Evolutionary conservation across 2,888 invertebrate species (phyloP).

Genomic region (Adelognathus sp.): DNA sequence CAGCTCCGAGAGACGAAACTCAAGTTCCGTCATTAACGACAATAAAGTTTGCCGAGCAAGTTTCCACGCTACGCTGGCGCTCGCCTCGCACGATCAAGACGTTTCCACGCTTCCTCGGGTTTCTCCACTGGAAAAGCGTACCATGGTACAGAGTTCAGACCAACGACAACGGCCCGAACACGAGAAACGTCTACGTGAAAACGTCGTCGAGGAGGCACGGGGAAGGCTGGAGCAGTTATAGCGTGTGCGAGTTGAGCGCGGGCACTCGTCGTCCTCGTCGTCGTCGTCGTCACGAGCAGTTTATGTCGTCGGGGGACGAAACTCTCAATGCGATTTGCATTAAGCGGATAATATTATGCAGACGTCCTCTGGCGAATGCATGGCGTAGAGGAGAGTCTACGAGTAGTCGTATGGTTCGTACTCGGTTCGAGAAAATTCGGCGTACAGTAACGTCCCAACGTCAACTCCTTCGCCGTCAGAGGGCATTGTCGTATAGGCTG

Average conservation of each 20-base stretch:
- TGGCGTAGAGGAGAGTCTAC: background rate
- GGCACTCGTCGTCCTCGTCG: slow-evolving; percentile 54
- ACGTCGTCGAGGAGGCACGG: slow-evolving; percentile 18
- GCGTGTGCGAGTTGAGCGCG: slow-evolving; percentile 45
- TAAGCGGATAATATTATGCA: slow-evolving; percentile 71
- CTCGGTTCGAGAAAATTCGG: background rate
- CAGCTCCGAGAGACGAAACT: slow-evolving; percentile 50
- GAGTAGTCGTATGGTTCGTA: background rate
- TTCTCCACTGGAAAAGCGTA: slow-evolving; percentile 17
- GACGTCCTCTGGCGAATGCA: slow-evolving; percentile 48
- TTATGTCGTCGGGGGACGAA: slow-evolving; percentile 65
- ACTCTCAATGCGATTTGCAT: slow-evolving; percentile 78
- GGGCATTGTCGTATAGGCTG: background rate
- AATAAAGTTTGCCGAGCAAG: slow-evolving; percentile 53
- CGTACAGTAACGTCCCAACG: background rate
- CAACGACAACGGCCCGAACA: slow-evolving; percentile 12
- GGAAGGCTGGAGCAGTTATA: slow-evolving; percentile 56
- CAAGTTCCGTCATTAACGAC: slow-evolving; percentile 67
- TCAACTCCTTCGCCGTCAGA: background rate
- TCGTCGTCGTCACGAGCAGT: slow-evolving; percentile 46
- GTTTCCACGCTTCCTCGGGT: slow-evolving; percentile 30
- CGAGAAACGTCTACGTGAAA: slow-evolving; percentile 2
- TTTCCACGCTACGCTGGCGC: slow-evolving; percentile 9
- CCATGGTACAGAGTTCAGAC: slow-evolving; percentile 24
- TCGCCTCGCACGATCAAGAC: background rate